Evolutionary conservation across 2,888 invertebrate genomes (phyloP), one percentile per base, ranked within the genome.

Genomic region (Drosophila austrosaltans): DNA sequence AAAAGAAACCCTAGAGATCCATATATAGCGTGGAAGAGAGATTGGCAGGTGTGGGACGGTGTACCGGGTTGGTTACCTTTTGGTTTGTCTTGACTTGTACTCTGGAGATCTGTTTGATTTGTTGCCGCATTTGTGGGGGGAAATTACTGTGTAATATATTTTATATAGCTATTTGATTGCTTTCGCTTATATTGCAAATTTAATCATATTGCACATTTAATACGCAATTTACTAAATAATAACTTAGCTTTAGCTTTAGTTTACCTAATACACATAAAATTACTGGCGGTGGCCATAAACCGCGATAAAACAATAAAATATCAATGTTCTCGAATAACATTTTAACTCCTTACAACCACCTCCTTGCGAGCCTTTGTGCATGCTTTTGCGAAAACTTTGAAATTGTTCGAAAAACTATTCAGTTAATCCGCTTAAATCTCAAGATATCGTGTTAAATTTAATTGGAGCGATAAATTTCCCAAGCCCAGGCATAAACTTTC

Each of bases 381-480:
- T 56, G 5, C 36, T 30, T n/a, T 5, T n/a, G 30, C 32, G 25
- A 20, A 25, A 79, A 83, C 69, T 81, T 69, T 61, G 20, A 72
- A 70, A 69, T 69, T 79, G 76, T 53, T 71, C 67, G 57, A 77
- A 61, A 62, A 82, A 82, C 82, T 83, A 83, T 89, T 89, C 82
- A 78, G 76, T 76, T 83, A 87, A 89, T 83, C 82, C 89, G 79
- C 66, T 89, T 73, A 85, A 85, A 87, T 82, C 88, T 76, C 86
- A 75, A 76, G 75, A 71, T 75, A 82, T 89, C 86, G 75, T 87
- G 88, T 87, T 87, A 78, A 87, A 80, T 89, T 85, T 85, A 85
- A 85, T 85, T 85, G 89, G 78, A 74, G 88, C 86, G 61, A 89
- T 89, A 85, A 85, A 85, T 85, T 87, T 84, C 61, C 54, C 76